A percentile compares a stretch with the other conserved stretches of the same genome.
Evolutionary conservation across 2,797 vertebrate genomes (phyloP).

Genomic region (Loriculus beryllinus): DNA sequence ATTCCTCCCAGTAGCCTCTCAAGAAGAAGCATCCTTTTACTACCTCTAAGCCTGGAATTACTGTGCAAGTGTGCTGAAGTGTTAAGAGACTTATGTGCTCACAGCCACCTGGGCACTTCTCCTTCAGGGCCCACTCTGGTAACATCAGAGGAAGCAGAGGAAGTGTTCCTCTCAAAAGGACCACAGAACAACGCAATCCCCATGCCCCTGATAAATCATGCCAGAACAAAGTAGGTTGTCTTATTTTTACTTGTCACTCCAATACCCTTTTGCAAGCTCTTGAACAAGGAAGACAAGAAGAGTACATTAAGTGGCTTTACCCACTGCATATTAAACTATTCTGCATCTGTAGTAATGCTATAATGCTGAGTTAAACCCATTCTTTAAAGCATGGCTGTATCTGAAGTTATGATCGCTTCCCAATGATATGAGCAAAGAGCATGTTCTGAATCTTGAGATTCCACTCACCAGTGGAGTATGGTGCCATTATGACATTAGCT

Average conservation of each 20-base stretch:
- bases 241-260: neutral
- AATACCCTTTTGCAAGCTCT: neutral
- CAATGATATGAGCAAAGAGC: neutral
- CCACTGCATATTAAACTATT: neutral
- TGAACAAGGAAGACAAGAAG: neutral
- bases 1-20: neutral
- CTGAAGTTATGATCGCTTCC: neutral
- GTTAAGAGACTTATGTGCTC: neutral
- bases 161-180: neutral
- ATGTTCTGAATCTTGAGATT: neutral
- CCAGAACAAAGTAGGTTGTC: neutral
- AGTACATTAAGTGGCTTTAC: neutral
- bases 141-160: neutral
- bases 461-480: neutral
- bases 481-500: neutral
- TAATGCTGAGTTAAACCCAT: neutral
- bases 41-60: neutral
- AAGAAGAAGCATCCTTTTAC: neutral
- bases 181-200: neutral
- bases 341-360: neutral
- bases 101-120: slow-evolving; percentile 2
- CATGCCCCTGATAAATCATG: neutral
- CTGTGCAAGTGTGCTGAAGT: neutral
- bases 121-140: neutral
- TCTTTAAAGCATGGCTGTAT: neutral